Evolutionary conservation across 2,888 invertebrate genomes (phyloP).

Genomic region (Agrenia bidenticulata): DNA sequence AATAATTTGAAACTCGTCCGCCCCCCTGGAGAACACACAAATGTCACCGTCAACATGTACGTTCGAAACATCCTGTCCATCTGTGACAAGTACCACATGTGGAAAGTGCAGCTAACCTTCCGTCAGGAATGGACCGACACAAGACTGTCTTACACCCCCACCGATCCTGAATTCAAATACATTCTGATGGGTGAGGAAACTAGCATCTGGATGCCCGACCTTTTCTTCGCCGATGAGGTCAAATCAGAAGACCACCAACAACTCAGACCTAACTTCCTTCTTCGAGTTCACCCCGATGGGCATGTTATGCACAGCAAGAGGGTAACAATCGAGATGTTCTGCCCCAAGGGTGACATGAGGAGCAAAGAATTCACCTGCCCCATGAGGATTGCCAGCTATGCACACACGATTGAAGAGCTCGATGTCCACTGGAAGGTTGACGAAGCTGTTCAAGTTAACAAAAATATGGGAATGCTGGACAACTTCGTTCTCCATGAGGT

Average conservation of each 20-base stretch:
- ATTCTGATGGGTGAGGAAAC: conserved; percentile 42
- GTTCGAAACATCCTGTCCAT: conserved; percentile 18
- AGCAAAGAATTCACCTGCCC: conserved; percentile 12
- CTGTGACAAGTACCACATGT: not conserved
- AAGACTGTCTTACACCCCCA: not conserved
- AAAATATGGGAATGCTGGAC: not conserved
- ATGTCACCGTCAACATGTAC: conserved; percentile 22
- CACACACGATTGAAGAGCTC: conserved; percentile 1
- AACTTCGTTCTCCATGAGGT: conserved; percentile 11
- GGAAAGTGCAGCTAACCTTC: conserved; percentile 24
- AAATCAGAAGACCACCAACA: conserved; percentile 56
- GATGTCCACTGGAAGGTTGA: conserved; percentile 11
- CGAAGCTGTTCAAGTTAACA: conserved; percentile 1
- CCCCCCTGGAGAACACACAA: conserved; percentile 15
- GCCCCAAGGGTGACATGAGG: conserved; percentile 50
- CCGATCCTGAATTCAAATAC: not conserved
- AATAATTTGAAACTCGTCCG: not conserved
- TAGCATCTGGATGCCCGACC: conserved; percentile 58
- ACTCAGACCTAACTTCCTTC: conserved; percentile 55
- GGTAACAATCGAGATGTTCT: conserved; percentile 56
- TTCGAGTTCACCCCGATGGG: conserved; percentile 56
- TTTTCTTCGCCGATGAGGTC: conserved; percentile 58
- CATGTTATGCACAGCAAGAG: conserved; percentile 56
- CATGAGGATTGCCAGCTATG: conserved; percentile 17
- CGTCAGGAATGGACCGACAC: conserved; percentile 16